Conservation (phyloP, 2,888 invertebrate genomes). For the Tipula lateralis region DNA sequence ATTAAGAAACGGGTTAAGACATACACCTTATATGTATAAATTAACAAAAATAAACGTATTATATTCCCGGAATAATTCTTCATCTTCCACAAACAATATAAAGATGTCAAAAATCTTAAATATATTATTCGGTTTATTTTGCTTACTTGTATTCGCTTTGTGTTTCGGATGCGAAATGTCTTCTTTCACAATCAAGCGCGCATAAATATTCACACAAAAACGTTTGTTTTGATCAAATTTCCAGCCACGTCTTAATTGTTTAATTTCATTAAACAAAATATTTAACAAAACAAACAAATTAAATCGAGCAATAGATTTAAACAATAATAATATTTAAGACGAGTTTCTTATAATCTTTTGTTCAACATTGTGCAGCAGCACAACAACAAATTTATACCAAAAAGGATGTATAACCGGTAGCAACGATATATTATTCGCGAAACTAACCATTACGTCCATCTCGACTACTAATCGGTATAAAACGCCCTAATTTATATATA, state of each 20-base stretch:
- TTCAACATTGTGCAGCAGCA: no score
- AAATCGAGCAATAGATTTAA: not conserved
- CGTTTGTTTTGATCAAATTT: not conserved
- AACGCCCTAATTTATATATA: not conserved
- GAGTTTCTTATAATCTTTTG: not conserved
- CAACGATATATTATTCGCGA: not conserved
- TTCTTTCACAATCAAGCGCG: not conserved
- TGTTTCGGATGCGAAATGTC: not conserved
- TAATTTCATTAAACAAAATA: not conserved
- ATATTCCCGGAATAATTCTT: not conserved
- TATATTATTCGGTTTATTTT: not conserved
- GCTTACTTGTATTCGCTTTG: not conserved
- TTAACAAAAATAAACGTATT: no score
- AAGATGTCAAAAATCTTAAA: not conserved
- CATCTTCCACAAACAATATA: not conserved
- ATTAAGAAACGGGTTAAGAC: no score
- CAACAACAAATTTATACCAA: not conserved
- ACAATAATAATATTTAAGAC: not conserved
- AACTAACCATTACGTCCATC: not conserved
- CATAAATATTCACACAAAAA: not conserved
- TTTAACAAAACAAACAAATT: not conserved
- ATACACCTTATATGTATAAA: no score
- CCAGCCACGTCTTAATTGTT: slow-evolving; percentile 11
- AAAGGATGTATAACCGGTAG: not conserved
- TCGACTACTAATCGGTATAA: not conserved